Percentiles rank a stretch among this genome's conserved stretches.
These are phyloP conservation scores for Masnerella sp. DNA, from an alignment of 2,888 invertebrate species.

Conservation along the genomic window DNA sequence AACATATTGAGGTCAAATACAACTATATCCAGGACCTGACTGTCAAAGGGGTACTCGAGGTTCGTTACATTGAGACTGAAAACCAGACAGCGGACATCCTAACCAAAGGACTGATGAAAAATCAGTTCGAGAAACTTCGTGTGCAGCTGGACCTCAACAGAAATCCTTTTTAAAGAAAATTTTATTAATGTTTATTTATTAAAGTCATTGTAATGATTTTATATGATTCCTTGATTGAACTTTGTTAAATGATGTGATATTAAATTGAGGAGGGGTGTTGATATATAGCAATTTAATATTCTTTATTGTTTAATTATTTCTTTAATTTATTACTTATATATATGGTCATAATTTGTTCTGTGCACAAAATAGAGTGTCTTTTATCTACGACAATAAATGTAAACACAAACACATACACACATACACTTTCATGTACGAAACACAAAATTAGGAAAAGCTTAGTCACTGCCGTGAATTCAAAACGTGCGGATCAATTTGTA, in stretches of 20 bases:
- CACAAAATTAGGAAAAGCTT: too few species aligned
- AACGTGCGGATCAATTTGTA: too few species aligned
- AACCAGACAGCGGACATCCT: neutral
- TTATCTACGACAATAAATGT: too few species aligned
- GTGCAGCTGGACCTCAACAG: neutral
- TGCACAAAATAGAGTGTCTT: too few species aligned
- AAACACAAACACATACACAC: too few species aligned
- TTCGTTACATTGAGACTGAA: neutral
- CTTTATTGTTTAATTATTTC: too few species aligned
- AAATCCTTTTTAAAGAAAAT: neutral
- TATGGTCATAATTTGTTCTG: too few species aligned
- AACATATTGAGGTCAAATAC: neutral
- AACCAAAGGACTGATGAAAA: constrained; percentile 1
- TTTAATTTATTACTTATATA: too few species aligned
- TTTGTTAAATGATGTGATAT: neutral
- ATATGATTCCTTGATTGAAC: neutral
- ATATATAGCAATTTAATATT: constrained; percentile 2
- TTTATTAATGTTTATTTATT: neutral
- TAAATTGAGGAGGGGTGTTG: neutral
- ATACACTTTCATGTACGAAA: too few species aligned
- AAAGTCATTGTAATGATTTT: neutral
- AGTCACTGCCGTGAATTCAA: too few species aligned
- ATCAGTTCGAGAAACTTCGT: neutral
- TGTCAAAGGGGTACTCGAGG: neutral
- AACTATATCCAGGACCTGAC: neutral